These are phyloP conservation scores for Erythrocebus patas DNA, from an alignment of 2,113 vertebrate genomes.

Conservation along the genomic window DNA sequence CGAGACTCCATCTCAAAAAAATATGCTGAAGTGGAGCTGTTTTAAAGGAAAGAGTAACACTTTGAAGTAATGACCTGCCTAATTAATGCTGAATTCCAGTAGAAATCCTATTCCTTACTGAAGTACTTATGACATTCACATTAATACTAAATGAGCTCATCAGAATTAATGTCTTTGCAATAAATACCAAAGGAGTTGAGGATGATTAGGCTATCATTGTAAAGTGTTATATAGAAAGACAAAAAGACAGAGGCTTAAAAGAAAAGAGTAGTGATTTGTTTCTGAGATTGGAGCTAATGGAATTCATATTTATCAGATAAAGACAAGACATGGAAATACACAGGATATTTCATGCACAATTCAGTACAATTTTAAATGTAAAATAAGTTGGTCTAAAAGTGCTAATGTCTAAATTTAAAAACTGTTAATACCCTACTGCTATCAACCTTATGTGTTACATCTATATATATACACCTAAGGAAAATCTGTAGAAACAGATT, in stretches of 20 bases:
- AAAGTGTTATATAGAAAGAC: slow-evolving; percentile 65
- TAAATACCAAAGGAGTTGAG: slow-evolving; percentile 74
- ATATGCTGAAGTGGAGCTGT: not conserved
- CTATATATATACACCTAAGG: not conserved
- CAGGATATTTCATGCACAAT: not conserved
- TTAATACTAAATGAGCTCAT: slow-evolving; percentile 71
- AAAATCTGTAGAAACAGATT: not conserved
- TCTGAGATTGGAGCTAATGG: not conserved
- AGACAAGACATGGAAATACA: slow-evolving; percentile 32
- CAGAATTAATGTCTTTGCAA: slow-evolving; percentile 76
- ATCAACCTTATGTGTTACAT: not conserved
- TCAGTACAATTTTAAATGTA: not conserved
- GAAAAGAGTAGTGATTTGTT: slow-evolving; percentile 56
- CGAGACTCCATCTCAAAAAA: too few relatives aligned
- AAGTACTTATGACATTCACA: slow-evolving; percentile 71
- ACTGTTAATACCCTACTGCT: not conserved
- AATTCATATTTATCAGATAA: slow-evolving; percentile 47
- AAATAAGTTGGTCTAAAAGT: not conserved
- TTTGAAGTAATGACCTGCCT: slow-evolving; percentile 72
- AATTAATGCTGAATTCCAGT: slow-evolving; percentile 78
- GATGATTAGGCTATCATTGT: slow-evolving; percentile 72
- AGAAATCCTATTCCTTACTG: slow-evolving; percentile 70
- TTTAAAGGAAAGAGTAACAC: slow-evolving; percentile 50
- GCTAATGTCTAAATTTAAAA: not conserved
- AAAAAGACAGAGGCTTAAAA: slow-evolving; percentile 39